phyloP scores from a whole-genome alignment of 2,888 invertebrate genomes.

The Lathronympha strigana region DNA sequence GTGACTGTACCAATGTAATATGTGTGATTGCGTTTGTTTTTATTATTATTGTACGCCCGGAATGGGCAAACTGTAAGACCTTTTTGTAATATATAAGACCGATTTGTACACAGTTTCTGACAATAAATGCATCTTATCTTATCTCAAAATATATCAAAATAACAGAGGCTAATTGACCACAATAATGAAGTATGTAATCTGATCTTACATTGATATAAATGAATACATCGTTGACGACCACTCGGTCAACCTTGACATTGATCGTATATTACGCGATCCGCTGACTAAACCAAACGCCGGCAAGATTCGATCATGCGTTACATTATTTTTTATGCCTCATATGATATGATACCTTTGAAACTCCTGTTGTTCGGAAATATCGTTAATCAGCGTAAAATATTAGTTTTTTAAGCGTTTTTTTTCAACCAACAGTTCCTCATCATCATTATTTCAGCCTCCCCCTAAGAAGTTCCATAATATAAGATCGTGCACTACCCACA shows the following conservation, averaged over 20 bases:
- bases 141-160: neutral
- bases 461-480: no score
- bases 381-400: constrained; percentile 2
- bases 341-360: neutral
- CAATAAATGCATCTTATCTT: no score
- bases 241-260: constrained; percentile 49
- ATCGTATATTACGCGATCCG: constrained; percentile 46
- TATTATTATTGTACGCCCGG: no score
- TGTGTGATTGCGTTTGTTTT: no score
- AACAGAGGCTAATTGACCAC: neutral
- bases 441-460: no score
- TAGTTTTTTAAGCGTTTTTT: no score
- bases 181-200: neutral
- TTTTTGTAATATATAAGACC: no score
- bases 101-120: no score
- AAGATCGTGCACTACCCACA: no score
- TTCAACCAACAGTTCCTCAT: no score
- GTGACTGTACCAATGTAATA: no score
- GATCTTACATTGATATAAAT: neutral
- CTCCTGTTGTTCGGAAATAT: neutral
- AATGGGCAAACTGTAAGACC: no score
- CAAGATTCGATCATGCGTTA: constrained; percentile 45
- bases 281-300: constrained; percentile 45
- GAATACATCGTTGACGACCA: constrained; percentile 5
- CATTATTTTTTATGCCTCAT: constrained; percentile 53